A percentile compares a stretch with the other conserved stretches of the same genome.
Conservation (phyloP, 2,888 invertebrate species). For the Nyleta sp. region DNA sequence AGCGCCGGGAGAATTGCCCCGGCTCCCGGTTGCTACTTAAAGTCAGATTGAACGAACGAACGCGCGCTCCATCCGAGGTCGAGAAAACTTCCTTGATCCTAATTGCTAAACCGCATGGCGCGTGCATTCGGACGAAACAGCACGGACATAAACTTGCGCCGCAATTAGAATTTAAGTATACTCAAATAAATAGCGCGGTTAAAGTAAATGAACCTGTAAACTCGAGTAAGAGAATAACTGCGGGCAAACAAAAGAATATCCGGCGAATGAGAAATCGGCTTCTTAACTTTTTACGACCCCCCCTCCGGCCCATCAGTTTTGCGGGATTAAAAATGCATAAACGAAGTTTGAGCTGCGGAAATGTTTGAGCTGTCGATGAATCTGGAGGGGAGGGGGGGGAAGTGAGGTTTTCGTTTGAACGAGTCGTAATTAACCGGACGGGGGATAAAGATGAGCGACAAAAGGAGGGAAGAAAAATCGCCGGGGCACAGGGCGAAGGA, state of each 20-base stretch:
- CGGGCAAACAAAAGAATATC: conserved; percentile 33
- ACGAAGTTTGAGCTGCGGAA: conserved; percentile 9
- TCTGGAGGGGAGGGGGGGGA: conserved; percentile 15
- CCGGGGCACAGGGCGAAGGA: conserved; percentile 43
- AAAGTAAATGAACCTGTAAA: conserved; percentile 42
- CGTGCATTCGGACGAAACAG: conserved; percentile 32
- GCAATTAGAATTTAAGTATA: conserved; percentile 43
- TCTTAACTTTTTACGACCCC: conserved; percentile 18
- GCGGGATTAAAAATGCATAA: conserved; percentile 27
- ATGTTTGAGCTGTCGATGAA: conserved; percentile 21
- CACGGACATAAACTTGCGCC: conserved; percentile 26
- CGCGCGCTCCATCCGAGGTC: conserved; percentile 19
- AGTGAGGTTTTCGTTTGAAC: conserved; percentile 27
- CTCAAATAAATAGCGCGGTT: conserved; percentile 35
- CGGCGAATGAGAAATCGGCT: conserved; percentile 13
- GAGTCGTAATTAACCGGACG: conserved; percentile 36
- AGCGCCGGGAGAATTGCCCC: conserved; percentile 7
- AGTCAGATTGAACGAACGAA: conserved; percentile 27
- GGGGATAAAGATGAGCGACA: conserved; percentile 14
- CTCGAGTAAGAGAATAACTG: conserved; percentile 27
- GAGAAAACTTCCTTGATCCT: conserved; percentile 48
- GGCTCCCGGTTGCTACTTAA: conserved; percentile 25
- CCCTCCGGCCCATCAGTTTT: too few species aligned
- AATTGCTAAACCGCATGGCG: conserved; percentile 35
- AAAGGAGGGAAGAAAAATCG: conserved; percentile 59